Evolutionary conservation across 2,113 vertebrate genomes (phyloP).

Genomic region (Haemorhous mexicanus): DNA sequence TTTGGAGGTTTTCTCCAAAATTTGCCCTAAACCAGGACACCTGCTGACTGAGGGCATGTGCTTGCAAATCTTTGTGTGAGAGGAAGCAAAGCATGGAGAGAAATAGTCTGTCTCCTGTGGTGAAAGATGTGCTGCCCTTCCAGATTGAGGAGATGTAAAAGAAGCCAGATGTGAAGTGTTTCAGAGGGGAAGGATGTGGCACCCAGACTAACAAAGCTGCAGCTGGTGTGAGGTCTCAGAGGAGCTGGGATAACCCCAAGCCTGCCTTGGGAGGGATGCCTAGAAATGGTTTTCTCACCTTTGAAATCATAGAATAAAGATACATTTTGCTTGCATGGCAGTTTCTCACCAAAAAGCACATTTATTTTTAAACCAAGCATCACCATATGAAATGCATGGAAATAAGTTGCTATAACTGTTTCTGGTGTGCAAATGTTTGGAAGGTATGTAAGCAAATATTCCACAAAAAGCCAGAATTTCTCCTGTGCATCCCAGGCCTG

Average conservation of each 20-base stretch:
- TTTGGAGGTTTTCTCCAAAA: too few species aligned
- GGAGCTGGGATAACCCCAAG: background rate
- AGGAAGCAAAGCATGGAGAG: background rate
- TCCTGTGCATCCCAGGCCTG: background rate
- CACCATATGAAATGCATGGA: background rate
- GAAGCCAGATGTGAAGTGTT: background rate
- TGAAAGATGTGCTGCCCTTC: background rate
- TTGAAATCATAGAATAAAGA: background rate
- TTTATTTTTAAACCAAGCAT: background rate
- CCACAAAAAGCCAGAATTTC: background rate
- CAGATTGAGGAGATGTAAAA: background rate
- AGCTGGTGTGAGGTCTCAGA: background rate
- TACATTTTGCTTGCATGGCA: background rate
- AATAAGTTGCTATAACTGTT: background rate
- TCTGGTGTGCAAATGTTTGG: background rate
- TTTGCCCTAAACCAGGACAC: too few species aligned
- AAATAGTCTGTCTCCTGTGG: rapidly evolving
- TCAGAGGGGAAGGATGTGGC: background rate
- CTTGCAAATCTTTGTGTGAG: too few species aligned
- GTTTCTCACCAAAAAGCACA: background rate
- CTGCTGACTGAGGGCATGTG: background rate
- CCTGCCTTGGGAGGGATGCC: background rate
- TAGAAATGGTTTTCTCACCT: background rate
- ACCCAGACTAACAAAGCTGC: background rate
- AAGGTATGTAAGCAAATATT: rapidly evolving